Evolutionary conservation across 2,888 invertebrate species (phyloP).

Genomic region (Dioctria rufipes): DNA sequence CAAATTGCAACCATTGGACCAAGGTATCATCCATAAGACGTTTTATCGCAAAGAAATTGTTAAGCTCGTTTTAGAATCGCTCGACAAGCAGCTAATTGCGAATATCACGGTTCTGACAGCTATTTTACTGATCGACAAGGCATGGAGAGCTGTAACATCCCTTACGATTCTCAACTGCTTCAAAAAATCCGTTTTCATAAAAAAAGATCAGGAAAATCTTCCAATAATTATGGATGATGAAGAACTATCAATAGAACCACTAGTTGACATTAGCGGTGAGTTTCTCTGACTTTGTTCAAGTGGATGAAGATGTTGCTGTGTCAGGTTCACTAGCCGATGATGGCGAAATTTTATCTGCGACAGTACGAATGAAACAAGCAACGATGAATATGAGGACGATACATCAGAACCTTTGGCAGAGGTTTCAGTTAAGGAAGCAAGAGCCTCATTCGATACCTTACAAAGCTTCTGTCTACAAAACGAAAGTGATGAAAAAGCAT

Average conservation of each 20-base stretch:
- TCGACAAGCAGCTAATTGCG: too few species aligned
- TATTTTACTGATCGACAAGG: slow-evolving; percentile 19
- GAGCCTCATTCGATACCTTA: too few species aligned
- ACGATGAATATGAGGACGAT: slow-evolving; percentile 10
- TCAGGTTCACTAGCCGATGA: slow-evolving; percentile 24
- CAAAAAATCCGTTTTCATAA: slow-evolving; percentile 19
- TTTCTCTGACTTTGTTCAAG: slow-evolving; percentile 16
- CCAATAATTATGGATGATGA: not conserved
- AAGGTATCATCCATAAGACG: too few species aligned
- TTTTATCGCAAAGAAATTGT: too few species aligned
- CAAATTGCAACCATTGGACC: too few species aligned
- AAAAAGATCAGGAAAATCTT: not conserved
- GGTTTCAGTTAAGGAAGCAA: too few species aligned
- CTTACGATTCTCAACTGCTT: slow-evolving; percentile 12
- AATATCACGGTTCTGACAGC: not conserved
- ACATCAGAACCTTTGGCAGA: slow-evolving; percentile 7
- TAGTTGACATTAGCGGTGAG: not conserved
- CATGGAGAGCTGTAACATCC: slow-evolving; percentile 15
- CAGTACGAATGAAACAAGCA: slow-evolving; percentile 3
- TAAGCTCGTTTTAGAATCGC: too few species aligned
- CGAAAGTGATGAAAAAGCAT: too few species aligned
- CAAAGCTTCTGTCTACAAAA: too few species aligned
- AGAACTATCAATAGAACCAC: not conserved
- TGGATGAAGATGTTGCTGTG: slow-evolving; percentile 21
- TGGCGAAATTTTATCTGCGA: not conserved